Conservation (phyloP, 1,140 invertebrate species). For the Solenopsis fugax region DNA sequence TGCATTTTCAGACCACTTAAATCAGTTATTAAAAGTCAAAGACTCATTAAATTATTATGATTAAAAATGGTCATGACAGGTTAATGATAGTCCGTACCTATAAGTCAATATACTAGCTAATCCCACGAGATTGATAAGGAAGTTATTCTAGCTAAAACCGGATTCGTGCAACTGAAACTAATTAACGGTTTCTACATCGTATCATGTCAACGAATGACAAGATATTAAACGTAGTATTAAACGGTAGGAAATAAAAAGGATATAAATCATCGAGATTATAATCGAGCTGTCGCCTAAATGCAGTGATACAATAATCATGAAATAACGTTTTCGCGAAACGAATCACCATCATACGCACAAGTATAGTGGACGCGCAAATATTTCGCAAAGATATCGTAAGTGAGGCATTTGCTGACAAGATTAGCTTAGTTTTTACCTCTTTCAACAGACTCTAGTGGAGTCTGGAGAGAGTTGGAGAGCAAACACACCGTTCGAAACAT, state of each 20-base stretch:
- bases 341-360: background rate
- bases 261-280: constrained; percentile 8
- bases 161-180: constrained; percentile 16
- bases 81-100: constrained; percentile 21
- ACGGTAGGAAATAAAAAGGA: background rate
- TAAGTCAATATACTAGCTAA: constrained; percentile 20
- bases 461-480: background rate
- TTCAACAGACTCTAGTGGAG: background rate
- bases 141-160: constrained; percentile 24
- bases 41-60: constrained; percentile 20
- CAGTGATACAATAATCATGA: background rate
- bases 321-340: background rate
- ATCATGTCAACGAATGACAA: constrained; percentile 24
- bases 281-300: background rate
- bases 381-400: constrained; percentile 2
- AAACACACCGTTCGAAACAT: constrained; percentile 7
- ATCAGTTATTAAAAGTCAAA: constrained; percentile 29
- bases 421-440: background rate
- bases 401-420: background rate
- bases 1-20: background rate
- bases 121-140: constrained; percentile 45
- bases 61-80: constrained; percentile 33
- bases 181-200: constrained; percentile 33
- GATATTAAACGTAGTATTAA: constrained; percentile 36
- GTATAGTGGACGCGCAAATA: background rate